phyloP scores from a whole-genome alignment of 2,797 vertebrate species.

The Sebastes melanostomus region DNA sequence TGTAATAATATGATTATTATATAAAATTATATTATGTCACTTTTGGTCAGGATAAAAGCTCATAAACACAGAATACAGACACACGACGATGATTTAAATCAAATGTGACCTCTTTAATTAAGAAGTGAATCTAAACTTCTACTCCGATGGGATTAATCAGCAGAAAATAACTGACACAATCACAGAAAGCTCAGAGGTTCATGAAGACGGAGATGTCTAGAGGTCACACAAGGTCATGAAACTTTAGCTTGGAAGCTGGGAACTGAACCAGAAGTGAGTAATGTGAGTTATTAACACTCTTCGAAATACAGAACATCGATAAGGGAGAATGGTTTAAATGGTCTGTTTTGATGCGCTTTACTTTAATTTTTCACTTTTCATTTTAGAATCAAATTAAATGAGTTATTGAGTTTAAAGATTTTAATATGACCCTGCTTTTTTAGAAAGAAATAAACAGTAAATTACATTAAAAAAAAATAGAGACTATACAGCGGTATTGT shows the following conservation, averaged over 20 bases:
- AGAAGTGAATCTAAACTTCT: not conserved
- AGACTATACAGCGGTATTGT: not conserved
- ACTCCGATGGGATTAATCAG: not conserved
- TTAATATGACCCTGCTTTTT: not conserved
- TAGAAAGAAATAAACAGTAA: not conserved
- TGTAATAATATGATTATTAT: too few species aligned
- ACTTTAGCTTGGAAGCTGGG: not conserved
- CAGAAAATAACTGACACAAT: too few species aligned
- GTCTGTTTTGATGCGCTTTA: slow-evolving; percentile 1
- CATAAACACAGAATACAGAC: not conserved
- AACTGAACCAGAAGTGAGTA: not conserved
- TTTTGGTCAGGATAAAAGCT: not conserved
- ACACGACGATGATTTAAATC: not conserved
- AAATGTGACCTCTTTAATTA: not conserved
- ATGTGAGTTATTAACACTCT: not conserved
- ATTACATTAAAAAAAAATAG: not conserved
- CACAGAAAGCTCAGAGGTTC: not conserved
- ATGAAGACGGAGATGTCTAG: not conserved
- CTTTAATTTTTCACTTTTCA: not conserved
- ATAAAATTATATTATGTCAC: not conserved
- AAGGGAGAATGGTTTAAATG: not conserved
- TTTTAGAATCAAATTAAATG: not conserved
- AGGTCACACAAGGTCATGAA: not conserved
- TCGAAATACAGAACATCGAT: not conserved
- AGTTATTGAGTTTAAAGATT: not conserved